Evolutionary conservation across 2,113 vertebrate genomes (phyloP).

Genomic region (Ariopsis seemanni): DNA sequence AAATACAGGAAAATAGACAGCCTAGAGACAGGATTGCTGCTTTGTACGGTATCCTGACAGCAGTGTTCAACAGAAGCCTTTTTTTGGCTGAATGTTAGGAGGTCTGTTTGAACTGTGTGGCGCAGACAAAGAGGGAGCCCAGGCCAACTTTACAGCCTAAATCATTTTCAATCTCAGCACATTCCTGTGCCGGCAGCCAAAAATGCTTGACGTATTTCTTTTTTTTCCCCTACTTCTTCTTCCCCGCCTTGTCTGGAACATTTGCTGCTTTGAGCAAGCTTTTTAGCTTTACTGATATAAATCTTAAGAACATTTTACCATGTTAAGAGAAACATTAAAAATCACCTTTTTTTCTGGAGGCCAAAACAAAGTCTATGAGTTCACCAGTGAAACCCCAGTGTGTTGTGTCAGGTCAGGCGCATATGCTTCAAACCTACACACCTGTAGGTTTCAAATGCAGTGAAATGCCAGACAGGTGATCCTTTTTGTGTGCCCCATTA

Average conservation of each 20-base stretch:
- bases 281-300: neutral
- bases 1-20: constrained; percentile 12
- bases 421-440: neutral
- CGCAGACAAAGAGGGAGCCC: constrained; percentile 34
- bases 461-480: neutral
- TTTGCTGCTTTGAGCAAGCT: neutral
- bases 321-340: neutral
- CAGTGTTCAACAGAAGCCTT: constrained; percentile 8
- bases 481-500: neutral
- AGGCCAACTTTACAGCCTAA: constrained; percentile 43
- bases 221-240: too few relatives aligned
- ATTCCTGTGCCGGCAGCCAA: constrained; percentile 50
- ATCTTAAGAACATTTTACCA: constrained; percentile 3
- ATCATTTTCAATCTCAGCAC: constrained; percentile 51
- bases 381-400: neutral
- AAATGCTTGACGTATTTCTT: constrained; percentile 41
- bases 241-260: neutral
- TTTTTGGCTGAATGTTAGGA: constrained; percentile 34
- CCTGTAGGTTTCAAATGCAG: neutral
- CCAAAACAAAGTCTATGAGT: neutral
- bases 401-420: neutral
- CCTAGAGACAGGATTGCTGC: neutral
- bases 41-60: constrained; percentile 35
- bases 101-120: constrained; percentile 30
- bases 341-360: neutral